Evolutionary conservation across 2,113 vertebrate genomes (phyloP).

Genomic region (Parus major): DNA sequence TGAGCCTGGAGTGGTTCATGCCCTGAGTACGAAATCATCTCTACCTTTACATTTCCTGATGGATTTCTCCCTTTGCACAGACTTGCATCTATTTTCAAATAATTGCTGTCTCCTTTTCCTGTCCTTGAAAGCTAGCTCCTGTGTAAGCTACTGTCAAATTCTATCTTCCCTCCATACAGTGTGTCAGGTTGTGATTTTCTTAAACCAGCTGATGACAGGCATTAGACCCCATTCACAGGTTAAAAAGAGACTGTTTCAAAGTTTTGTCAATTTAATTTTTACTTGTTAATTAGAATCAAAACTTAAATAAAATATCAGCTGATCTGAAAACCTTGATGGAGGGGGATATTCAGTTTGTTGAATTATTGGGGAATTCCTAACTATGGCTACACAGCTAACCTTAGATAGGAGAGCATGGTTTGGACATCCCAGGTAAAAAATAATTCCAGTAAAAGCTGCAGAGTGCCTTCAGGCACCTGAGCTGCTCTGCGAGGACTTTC

Average conservation of each 20-base stretch:
- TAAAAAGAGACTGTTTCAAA: background rate
- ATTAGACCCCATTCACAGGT: background rate
- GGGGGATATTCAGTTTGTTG: background rate
- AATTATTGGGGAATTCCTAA: background rate
- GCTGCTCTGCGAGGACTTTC: background rate
- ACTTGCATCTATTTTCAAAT: background rate
- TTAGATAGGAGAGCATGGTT: background rate
- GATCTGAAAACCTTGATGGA: background rate
- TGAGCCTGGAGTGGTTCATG: background rate
- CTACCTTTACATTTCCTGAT: background rate
- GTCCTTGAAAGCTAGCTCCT: constrained; percentile 3
- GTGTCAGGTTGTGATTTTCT: background rate
- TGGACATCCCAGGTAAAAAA: background rate
- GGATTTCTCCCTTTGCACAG: background rate
- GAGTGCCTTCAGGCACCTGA: background rate
- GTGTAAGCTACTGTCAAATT: background rate
- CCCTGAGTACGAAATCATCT: background rate
- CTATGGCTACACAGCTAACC: background rate
- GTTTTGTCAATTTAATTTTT: background rate
- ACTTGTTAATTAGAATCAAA: background rate
- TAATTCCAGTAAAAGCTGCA: background rate
- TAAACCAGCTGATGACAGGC: background rate
- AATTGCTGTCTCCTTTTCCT: background rate
- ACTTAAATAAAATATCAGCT: background rate
- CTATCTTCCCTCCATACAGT: background rate